Base-by-base conservation (phyloP, 53 echinoderm and acorn worm genomes). In the Apostichopus leukothele region DNA sequence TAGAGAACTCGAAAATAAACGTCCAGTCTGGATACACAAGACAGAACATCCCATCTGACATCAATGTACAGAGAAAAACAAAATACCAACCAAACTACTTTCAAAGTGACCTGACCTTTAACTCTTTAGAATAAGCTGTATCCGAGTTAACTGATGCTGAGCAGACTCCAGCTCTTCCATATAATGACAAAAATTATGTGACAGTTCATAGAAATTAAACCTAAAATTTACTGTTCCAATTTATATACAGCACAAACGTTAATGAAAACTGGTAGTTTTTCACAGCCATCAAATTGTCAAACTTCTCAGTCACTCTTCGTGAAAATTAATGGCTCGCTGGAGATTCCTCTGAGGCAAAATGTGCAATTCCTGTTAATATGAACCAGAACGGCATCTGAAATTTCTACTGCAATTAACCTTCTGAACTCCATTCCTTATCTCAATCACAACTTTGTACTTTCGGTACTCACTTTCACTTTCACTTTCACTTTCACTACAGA, bases 181-280 rank as follows among this genome's bases (percentile, higher is more conserved):
- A 71, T 68, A 68, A 68, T 39, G 39, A 18, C 71, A 59, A 60
- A 81, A 54, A 18, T 81, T 81, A 81, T 54, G 81, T 54, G 81
- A 55, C 81, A 81, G 81, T 81, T 53, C 54, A 22, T 7, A 59
- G n/a, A 81, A 81, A 19, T 57, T 57, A 81, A 81, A 54, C 20
- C 55, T 22, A 81, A 81, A 55, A 81, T 81, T 81, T 81, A 81
- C 81, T 81, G 60, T 59, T 59, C 5, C 59, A 54, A 81, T 81
- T 71, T 71, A 18, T 71, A 71, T 71, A 19, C 20, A n/a, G 71
- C 20, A 71, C 71, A 71, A 71, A 71, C 71, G 18, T 71, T 71
- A 71, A 71, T 71, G 71, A n/a, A 71, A 71, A 16, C 20, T 39
- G 18, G 71, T 19, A 71, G 71, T 71, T 71, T 71, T 71, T 71